Percentiles rank a stretch among this genome's conserved stretches.
phyloP scores from a whole-genome alignment of 1,140 invertebrate species.

The Drosophila yakuba region DNA sequence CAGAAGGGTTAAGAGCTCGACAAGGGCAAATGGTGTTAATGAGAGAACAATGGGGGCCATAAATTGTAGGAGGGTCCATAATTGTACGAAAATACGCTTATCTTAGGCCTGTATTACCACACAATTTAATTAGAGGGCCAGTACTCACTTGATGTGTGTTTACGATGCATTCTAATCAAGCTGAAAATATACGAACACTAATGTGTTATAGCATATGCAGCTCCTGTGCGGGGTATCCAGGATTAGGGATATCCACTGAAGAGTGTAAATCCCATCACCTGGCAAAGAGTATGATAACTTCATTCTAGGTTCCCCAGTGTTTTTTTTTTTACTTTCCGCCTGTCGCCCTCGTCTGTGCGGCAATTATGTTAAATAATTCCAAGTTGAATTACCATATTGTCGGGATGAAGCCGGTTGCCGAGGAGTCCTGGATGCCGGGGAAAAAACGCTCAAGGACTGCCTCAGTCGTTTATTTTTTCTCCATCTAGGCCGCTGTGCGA shows the following conservation, averaged over 20 bases:
- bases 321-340: neutral
- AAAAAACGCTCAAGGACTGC: slow-evolving; percentile 39
- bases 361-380: slow-evolving; percentile 75
- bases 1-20: slow-evolving; percentile 45
- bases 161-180: too few species aligned
- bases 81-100: neutral
- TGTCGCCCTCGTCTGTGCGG: slow-evolving; percentile 44
- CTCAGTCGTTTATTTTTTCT: slow-evolving; percentile 21
- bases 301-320: slow-evolving; percentile 3
- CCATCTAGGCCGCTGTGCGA: slow-evolving; percentile 28
- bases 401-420: slow-evolving; percentile 44
- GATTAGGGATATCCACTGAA: neutral
- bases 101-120: neutral
- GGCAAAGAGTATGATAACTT: slow-evolving; percentile 25
- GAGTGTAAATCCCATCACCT: neutral
- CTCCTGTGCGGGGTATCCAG: too few species aligned
- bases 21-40: slow-evolving; percentile 33
- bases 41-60: neutral
- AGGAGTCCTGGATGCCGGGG: neutral
- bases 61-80: neutral
- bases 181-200: too few species aligned
- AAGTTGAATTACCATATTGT: slow-evolving; percentile 73
- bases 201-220: neutral
- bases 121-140: too few species aligned
- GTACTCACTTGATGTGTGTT: too few species aligned